These are phyloP conservation scores for Micromussa lordhowensis DNA, from an alignment of 92 coral and sea anemone species.

Conservation along the genomic window DNA sequence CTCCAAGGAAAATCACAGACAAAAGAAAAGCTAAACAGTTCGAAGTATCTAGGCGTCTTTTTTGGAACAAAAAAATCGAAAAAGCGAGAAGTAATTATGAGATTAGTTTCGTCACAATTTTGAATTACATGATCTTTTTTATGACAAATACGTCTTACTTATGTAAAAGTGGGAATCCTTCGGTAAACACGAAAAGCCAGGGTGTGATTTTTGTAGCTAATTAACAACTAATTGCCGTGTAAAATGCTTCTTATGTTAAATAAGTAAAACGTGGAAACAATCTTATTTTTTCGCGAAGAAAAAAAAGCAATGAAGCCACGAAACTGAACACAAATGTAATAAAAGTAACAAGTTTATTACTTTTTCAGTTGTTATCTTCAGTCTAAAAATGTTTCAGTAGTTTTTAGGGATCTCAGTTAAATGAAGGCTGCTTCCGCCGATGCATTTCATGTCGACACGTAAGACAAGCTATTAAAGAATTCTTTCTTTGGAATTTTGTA, in stretches of 20 bases:
- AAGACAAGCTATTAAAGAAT: background rate
- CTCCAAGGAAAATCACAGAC: background rate
- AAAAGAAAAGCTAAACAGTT: background rate
- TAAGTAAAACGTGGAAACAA: background rate
- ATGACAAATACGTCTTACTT: constrained; percentile 3
- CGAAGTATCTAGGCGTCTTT: background rate
- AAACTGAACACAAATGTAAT: background rate
- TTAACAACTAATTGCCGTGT: background rate
- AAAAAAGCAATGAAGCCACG: background rate
- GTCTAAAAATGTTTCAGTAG: background rate
- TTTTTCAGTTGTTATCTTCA: background rate
- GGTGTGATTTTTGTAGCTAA: constrained; percentile 6
- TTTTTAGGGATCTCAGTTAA: background rate
- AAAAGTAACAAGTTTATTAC: background rate
- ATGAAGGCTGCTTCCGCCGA: background rate
- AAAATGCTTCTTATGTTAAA: background rate
- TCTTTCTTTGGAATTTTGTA: background rate
- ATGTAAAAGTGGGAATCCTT: constrained; percentile 27
- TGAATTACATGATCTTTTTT: constrained; percentile 15
- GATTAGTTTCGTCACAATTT: constrained; percentile 67
- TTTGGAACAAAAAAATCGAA: background rate
- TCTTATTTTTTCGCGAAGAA: background rate
- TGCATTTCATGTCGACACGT: background rate
- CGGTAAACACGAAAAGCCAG: constrained; percentile 12
- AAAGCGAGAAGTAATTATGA: constrained; percentile 13